These are phyloP conservation scores for Lomographa bimaculata DNA, from an alignment of 2,888 invertebrate genomes.

Conservation along the genomic window DNA sequence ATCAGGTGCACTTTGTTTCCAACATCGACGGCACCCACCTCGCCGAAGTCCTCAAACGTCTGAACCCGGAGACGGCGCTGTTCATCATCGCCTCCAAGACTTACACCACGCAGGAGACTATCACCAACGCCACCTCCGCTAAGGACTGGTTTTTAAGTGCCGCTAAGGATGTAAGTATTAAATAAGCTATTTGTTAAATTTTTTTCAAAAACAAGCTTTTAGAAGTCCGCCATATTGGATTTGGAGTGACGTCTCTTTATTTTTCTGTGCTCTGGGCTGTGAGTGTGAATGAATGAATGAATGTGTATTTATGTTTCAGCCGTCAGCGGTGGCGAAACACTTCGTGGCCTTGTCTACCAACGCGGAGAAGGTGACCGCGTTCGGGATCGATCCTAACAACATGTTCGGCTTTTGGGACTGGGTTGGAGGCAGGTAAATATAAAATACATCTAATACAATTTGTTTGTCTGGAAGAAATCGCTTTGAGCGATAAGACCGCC, in stretches of 20 bases:
- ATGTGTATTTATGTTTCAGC: constrained; percentile 82
- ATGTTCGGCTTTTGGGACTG: constrained; percentile 99
- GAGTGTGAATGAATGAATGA: no score
- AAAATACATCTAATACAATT: background rate
- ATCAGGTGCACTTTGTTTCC: constrained; percentile 97
- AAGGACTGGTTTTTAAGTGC: constrained; percentile 95
- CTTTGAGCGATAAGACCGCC: no score
- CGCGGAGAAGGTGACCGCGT: constrained; percentile 95
- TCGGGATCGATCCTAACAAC: constrained; percentile 98
- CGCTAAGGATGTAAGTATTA: constrained; percentile 90
- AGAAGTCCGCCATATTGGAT: no score
- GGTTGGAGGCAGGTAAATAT: constrained; percentile 96
- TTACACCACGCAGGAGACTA: constrained; percentile 99
- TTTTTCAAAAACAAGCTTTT: no score
- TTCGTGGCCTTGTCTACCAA: constrained; percentile 99
- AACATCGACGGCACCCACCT: constrained; percentile 99
- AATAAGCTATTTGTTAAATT: no score
- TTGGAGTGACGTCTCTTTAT: no score
- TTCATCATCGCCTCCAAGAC: constrained; percentile 99
- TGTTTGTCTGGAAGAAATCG: no score
- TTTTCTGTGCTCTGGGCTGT: no score
- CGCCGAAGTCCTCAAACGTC: constrained; percentile 94
- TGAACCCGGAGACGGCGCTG: constrained; percentile 96
- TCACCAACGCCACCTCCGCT: constrained; percentile 99
- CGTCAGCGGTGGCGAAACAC: constrained; percentile 95